Percentiles rank a stretch among this genome's conserved stretches.
These are phyloP conservation scores for Brachionus calyciflorus DNA, from an alignment of 1,140 invertebrate genomes.

Conservation along the genomic window DNA sequence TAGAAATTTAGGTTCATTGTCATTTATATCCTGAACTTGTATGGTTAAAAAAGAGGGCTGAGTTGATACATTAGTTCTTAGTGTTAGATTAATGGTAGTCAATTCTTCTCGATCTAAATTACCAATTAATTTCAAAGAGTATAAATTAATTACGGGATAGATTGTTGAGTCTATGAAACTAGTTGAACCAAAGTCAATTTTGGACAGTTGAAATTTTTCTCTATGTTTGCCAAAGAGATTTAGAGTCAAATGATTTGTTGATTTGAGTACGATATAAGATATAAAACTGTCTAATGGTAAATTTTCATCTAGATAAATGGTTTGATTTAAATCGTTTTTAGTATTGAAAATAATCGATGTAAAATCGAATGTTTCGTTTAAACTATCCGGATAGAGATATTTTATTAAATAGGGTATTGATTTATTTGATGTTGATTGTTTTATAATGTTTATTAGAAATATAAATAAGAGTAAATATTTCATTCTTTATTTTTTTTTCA, in stretches of 20 bases:
- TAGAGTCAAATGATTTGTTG: neutral
- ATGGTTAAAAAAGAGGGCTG: neutral
- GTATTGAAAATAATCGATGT: neutral
- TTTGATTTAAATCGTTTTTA: constrained; percentile 7
- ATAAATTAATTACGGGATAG: neutral
- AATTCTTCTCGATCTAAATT: neutral
- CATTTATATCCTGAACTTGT: neutral
- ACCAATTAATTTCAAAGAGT: neutral
- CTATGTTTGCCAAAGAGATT: neutral
- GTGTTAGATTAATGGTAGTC: neutral
- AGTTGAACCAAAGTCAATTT: neutral
- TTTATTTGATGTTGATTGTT: neutral
- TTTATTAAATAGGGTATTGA: neutral
- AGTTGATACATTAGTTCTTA: neutral
- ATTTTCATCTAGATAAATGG: neutral
- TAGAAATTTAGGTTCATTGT: constrained; percentile 2
- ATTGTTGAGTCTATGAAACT: neutral
- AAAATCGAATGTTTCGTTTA: neutral
- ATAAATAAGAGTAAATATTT: too few species aligned
- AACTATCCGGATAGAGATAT: neutral
- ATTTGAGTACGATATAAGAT: neutral
- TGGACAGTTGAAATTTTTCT: neutral
- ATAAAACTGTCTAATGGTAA: neutral
- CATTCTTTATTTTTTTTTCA: too few species aligned
- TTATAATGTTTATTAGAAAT: neutral